Evolutionary conservation across 2,797 vertebrate species (phyloP).

Genomic region (Brachyrhaphis roseni): DNA sequence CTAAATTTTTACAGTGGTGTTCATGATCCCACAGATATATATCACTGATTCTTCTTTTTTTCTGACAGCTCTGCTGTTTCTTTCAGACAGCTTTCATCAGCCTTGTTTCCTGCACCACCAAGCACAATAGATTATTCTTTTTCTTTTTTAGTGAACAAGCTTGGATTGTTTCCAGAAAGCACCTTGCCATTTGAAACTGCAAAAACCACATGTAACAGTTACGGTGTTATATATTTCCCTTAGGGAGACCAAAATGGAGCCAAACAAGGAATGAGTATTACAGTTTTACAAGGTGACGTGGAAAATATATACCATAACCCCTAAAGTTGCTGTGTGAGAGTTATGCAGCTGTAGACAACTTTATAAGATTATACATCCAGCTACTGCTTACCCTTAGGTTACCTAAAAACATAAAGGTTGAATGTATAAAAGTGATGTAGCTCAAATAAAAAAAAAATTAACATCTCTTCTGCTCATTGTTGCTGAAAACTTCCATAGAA

Average conservation of each 20-base stretch:
- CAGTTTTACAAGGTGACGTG: neutral
- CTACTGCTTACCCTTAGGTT: neutral
- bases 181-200: neutral
- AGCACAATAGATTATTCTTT: neutral
- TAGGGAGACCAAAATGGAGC: neutral
- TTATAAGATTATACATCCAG: slow-evolving; percentile 1
- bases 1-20: neutral
- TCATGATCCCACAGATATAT: neutral
- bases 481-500: neutral
- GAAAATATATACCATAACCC: neutral
- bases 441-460: neutral
- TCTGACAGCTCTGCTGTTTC: neutral
- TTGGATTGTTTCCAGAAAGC: neutral
- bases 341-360: neutral
- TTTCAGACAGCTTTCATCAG: neutral
- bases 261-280: neutral
- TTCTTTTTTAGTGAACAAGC: neutral
- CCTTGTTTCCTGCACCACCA: neutral
- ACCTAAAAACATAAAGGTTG: neutral
- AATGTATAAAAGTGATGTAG: neutral
- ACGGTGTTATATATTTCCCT: neutral
- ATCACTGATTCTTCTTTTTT: neutral
- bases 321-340: neutral
- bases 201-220: neutral
- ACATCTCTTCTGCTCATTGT: neutral